These are phyloP conservation scores for Scrobipalpa costella DNA, from an alignment of 2,888 invertebrate genomes.

Conservation along the genomic window DNA sequence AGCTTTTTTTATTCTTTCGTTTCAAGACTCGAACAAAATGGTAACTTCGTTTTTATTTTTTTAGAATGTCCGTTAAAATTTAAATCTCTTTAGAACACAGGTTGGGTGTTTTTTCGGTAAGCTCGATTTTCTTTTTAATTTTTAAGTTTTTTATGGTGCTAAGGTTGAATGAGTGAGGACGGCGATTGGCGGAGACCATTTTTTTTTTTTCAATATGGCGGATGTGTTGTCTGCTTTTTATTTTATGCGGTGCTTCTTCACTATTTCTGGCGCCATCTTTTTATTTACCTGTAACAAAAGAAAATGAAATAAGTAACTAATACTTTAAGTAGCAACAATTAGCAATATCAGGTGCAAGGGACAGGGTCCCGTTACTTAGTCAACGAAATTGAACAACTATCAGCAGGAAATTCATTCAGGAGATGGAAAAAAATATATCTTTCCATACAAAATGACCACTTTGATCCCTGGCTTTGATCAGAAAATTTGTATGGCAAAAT, in stretches of 20 bases:
- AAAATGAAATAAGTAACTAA: slow-evolving; percentile 24
- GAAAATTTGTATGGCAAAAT: too few relatives aligned
- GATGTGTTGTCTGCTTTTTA: slow-evolving; percentile 34
- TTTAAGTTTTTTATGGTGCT: slow-evolving; percentile 55
- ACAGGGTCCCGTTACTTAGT: too few relatives aligned
- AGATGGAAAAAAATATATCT: too few relatives aligned
- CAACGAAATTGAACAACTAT: too few relatives aligned
- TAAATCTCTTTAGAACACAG: slow-evolving; percentile 53
- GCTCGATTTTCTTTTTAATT: slow-evolving; percentile 71
- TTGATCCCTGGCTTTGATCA: too few relatives aligned
- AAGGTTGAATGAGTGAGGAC: slow-evolving; percentile 54
- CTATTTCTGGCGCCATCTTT: slow-evolving; percentile 49
- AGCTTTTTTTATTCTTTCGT: slow-evolving; percentile 42
- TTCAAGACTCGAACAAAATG: slow-evolving; percentile 26
- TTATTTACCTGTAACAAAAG: slow-evolving; percentile 60
- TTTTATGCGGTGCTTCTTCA: slow-evolving; percentile 43
- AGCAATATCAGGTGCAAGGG: too few relatives aligned
- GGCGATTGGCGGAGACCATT: slow-evolving; percentile 63
- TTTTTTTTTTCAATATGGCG: slow-evolving; percentile 40
- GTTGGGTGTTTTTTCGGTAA: slow-evolving; percentile 51
- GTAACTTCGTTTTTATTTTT: slow-evolving; percentile 33
- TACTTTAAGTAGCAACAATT: not conserved
- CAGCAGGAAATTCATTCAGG: too few relatives aligned
- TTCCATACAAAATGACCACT: too few relatives aligned
- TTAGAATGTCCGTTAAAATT: slow-evolving; percentile 30